phyloP scores from a whole-genome alignment of 2,888 invertebrate genomes.

The Drosophila tripunctata region DNA sequence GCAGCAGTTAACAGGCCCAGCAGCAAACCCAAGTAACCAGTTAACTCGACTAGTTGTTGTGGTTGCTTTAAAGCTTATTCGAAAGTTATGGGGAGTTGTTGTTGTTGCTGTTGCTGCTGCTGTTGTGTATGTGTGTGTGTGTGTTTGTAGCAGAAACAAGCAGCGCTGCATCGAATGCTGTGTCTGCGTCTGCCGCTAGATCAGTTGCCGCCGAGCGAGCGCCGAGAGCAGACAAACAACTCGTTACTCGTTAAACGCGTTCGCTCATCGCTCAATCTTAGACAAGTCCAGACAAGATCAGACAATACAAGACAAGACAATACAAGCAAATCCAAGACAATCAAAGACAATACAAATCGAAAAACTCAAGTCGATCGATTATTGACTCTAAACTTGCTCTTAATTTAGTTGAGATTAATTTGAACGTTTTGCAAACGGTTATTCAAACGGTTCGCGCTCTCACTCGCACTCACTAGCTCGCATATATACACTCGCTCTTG shows the following conservation, averaged over 20 bases:
- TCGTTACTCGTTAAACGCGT: constrained; percentile 51
- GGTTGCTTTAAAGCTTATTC: constrained; percentile 65
- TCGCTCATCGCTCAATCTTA: constrained; percentile 22
- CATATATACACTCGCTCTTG: not conserved
- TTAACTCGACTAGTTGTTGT: constrained; percentile 23
- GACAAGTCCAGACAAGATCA: constrained; percentile 1
- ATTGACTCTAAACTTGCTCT: constrained; percentile 34
- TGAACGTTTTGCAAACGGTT: constrained; percentile 20
- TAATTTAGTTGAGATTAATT: constrained; percentile 28
- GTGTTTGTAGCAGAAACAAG: constrained; percentile 32
- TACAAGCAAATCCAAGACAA: not conserved
- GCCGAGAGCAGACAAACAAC: constrained; percentile 69
- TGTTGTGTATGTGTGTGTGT: constrained; percentile 25
- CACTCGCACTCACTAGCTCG: not conserved
- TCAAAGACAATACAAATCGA: not conserved
- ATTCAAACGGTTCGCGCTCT: constrained; percentile 1
- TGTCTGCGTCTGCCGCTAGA: constrained; percentile 33
- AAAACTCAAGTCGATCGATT: constrained; percentile 23
- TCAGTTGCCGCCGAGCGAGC: constrained; percentile 79
- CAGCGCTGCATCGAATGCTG: constrained; percentile 59
- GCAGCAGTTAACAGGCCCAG: constrained; percentile 14
- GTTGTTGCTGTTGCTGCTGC: constrained; percentile 29
- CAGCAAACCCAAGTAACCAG: constrained; percentile 46
- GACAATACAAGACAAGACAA: not conserved
- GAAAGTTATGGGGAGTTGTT: constrained; percentile 61